Evolutionary conservation across 2,888 invertebrate species (phyloP).

Genomic region (Tenthredo livida): DNA sequence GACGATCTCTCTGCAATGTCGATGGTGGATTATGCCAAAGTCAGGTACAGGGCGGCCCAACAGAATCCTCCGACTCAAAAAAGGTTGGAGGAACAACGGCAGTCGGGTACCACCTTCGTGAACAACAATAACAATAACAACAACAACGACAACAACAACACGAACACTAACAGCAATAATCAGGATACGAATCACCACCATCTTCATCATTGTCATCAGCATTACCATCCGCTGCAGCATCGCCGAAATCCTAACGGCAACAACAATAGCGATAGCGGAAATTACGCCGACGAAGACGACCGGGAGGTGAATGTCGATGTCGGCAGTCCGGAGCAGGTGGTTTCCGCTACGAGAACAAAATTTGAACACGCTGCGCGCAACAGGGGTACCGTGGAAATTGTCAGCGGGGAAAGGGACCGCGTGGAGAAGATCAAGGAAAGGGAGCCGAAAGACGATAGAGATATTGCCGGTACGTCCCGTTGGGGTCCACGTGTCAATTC

Average conservation of each 20-base stretch:
- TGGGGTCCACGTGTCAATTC: conserved; percentile 78
- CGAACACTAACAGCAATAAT: not conserved
- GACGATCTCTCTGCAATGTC: conserved; percentile 78
- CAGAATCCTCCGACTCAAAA: conserved; percentile 77
- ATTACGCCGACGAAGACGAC: conserved; percentile 55
- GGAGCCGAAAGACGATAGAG: conserved; percentile 66
- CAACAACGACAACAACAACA: not conserved
- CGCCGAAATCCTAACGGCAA: conserved; percentile 51
- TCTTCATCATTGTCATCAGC: conserved; percentile 4
- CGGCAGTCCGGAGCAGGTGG: conserved; percentile 60
- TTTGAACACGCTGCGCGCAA: conserved; percentile 64
- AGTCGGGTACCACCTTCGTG: not conserved
- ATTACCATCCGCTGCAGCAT: not conserved
- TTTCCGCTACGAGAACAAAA: conserved; percentile 69
- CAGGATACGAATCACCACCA: not conserved
- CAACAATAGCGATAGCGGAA: conserved; percentile 54
- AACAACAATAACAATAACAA: conserved; percentile 54
- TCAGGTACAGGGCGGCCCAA: conserved; percentile 82
- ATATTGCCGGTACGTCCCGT: conserved; percentile 66
- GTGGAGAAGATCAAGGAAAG: conserved; percentile 58
- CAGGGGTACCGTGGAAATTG: conserved; percentile 45
- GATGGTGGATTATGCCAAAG: conserved; percentile 84
- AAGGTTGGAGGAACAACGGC: conserved; percentile 72
- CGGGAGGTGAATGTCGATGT: not conserved
- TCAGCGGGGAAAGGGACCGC: conserved; percentile 55